Evolutionary conservation across 2,888 invertebrate species (phyloP), one percentile per base, ranked within the genome.

Genomic region (Tupiocoris notatus): DNA sequence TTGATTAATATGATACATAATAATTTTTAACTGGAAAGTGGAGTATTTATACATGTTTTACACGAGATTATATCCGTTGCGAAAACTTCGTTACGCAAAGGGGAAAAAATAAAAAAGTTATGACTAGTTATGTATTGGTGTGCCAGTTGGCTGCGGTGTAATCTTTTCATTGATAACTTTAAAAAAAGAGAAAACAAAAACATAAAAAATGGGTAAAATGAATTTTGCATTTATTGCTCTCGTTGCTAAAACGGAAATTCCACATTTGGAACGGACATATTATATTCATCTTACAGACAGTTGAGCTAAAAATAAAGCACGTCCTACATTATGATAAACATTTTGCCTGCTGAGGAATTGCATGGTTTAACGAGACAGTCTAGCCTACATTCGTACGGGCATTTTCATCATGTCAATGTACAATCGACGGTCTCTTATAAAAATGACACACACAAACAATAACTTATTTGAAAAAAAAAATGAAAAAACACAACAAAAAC

Each of bases 1-100:
- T 77, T 77, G 77, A 78, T 78, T 78, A 77, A 78, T 78, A 78
- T 78, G 74, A 75, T 78, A 78, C 78, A 78, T 70, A 77, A 74
- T 74, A 74, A 39, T 77, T 65, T 62, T 76, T 64, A 61, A 62
- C 25, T 68, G 24, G 54, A 20, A 78, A 70, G 25, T 70, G 74
- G 76, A 78, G 62, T 78, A 77, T 78, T 78, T 75, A 71, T 77
- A 78, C 78, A 78, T 77, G 77, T 58, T 78, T 74, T 78, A 78
- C 78, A 77, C 67, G 75, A 76, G 39, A 70, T 61, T 70, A 78
- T 68, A 68, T 59, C 71, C 65, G 62, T 61, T 70, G 73, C 65
- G 75, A 76, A 25, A 75, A 67, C 22, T 54, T 66, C 65, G 62
- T 24, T 63, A 73, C 62, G 54, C 39, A 73, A 65, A 21, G 18